Percentiles rank a stretch among this genome's conserved stretches.
Conservation (phyloP, 2,113 vertebrate genomes). For the Daubentonia madagascariensis region DNA sequence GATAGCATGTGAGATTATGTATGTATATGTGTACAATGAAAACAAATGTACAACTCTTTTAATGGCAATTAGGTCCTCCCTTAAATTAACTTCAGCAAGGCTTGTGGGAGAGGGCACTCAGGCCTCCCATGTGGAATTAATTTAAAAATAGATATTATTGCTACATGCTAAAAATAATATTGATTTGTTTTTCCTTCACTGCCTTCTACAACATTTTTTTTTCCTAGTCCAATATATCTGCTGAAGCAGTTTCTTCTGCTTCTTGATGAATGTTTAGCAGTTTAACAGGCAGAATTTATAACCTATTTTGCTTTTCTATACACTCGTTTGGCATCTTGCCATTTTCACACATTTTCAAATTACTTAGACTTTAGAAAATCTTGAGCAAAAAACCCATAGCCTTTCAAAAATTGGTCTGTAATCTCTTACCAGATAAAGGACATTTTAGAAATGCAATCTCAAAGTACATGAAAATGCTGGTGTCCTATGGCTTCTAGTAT, state of each 20-base stretch:
- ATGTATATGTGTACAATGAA: background rate
- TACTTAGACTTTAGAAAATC: background rate
- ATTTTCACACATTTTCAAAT: conserved; percentile 9
- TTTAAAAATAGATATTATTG: background rate
- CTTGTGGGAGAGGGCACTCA: background rate
- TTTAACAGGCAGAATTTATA: background rate
- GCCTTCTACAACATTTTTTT: background rate
- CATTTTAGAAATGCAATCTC: background rate
- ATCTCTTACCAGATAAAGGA: background rate
- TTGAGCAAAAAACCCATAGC: background rate
- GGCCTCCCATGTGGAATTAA: background rate
- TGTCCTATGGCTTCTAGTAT: background rate
- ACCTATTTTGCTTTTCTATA: background rate
- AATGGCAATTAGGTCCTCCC: background rate
- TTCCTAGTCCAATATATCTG: background rate
- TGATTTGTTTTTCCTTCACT: background rate
- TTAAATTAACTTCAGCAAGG: background rate
- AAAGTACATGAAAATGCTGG: background rate
- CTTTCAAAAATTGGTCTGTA: background rate
- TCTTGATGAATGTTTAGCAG: background rate
- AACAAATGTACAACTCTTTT: background rate
- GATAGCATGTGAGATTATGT: background rate
- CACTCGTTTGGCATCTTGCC: background rate
- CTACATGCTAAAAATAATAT: background rate
- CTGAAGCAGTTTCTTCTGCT: background rate